A percentile compares a stretch with the other conserved stretches of the same genome.
Conservation (phyloP, 2,888 invertebrate species). For the Parnassius smintheus region DNA sequence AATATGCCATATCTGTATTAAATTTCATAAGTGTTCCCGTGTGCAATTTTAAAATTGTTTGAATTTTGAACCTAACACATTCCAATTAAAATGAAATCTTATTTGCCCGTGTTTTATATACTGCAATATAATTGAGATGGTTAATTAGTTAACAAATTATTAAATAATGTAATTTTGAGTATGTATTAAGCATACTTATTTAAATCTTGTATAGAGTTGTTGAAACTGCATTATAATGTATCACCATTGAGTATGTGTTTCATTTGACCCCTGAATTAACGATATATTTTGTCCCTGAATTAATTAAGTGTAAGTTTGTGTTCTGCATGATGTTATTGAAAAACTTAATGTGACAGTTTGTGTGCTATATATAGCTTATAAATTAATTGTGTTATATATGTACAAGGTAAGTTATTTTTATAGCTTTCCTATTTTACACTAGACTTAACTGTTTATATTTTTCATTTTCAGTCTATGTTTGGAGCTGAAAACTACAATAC, state of each 20-base stretch:
- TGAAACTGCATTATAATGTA: slow-evolving; percentile 66
- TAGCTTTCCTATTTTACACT: slow-evolving; percentile 28
- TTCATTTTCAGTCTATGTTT: slow-evolving; percentile 73
- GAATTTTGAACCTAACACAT: slow-evolving; percentile 32
- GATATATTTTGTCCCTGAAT: slow-evolving; percentile 16
- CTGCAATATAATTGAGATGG: slow-evolving; percentile 19
- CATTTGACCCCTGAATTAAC: slow-evolving; percentile 39
- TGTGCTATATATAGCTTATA: slow-evolving; percentile 24
- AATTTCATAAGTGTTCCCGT: slow-evolving; percentile 46
- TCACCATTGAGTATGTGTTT: slow-evolving; percentile 46
- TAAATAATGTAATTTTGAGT: slow-evolving; percentile 45
- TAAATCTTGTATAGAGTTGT: slow-evolving; percentile 60
- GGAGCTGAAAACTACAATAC: slow-evolving; percentile 70
- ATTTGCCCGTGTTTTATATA: slow-evolving; percentile 11
- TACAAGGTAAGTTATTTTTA: slow-evolving; percentile 31
- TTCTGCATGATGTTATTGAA: slow-evolving; percentile 37
- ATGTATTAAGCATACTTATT: slow-evolving; percentile 50
- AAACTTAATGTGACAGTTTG: slow-evolving; percentile 22
- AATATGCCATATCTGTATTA: slow-evolving; percentile 26
- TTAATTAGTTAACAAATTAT: slow-evolving; percentile 34
- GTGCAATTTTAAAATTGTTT: slow-evolving; percentile 57
- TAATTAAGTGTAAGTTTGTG: slow-evolving; percentile 29
- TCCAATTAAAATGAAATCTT: slow-evolving; percentile 31
- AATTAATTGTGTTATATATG: slow-evolving; percentile 21
- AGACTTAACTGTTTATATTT: slow-evolving; percentile 35